Evolutionary conservation across 37 sponge, comb jelly and placozoan species (phyloP).

Genomic region (Geodia barretti): DNA sequence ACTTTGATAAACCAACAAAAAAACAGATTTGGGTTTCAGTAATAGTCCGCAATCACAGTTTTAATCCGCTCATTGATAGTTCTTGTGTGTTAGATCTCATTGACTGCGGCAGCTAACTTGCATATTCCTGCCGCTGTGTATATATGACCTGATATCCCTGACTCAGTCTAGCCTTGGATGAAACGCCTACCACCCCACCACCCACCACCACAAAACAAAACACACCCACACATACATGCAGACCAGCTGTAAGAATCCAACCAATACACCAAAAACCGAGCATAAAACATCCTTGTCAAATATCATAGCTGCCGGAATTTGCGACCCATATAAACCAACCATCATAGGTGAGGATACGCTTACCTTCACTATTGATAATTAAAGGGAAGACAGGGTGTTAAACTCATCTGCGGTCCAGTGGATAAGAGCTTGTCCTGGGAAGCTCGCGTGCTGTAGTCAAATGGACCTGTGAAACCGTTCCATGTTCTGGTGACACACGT

Average conservation of each 20-base stretch:
- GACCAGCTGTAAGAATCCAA: background rate
- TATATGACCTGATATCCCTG: conserved; percentile 74
- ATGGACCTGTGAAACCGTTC: background rate
- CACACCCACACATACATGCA: no score
- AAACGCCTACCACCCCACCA: no score
- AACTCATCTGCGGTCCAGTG: conserved; percentile 83
- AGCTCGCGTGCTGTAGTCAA: conserved; percentile 28
- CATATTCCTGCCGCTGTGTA: conserved; percentile 35
- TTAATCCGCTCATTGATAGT: no score
- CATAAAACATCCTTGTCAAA: background rate
- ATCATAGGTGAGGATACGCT: background rate
- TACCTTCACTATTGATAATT: background rate
- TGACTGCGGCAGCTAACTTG: background rate
- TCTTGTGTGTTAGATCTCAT: background rate
- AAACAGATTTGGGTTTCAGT: no score
- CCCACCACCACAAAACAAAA: no score
- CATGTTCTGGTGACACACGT: background rate
- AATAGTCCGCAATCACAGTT: no score
- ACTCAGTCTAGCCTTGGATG: conserved; percentile 48
- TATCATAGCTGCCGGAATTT: background rate
- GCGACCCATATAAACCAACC: background rate
- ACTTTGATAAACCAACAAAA: no score
- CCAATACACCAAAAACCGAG: no score
- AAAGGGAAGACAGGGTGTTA: background rate
- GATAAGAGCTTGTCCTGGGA: conserved; percentile 55